Evolutionary conservation across 2,797 vertebrate genomes (phyloP).

Genomic region (Hemibagrus guttatus): DNA sequence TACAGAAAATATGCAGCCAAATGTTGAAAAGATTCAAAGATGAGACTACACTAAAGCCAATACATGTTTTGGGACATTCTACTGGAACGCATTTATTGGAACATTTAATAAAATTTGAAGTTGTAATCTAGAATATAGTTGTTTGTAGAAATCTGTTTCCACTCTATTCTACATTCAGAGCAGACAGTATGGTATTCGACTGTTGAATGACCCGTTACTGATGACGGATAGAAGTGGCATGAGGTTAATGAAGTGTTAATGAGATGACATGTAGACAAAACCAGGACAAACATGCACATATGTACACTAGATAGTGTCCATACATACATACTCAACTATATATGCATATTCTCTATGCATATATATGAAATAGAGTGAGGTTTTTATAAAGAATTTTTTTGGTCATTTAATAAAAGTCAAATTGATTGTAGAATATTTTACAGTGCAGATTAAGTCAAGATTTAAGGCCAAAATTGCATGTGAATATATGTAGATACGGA

Average conservation of each 20-base stretch:
- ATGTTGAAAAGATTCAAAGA: not conserved
- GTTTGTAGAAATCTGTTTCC: conserved; percentile 57
- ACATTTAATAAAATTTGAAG: not conserved
- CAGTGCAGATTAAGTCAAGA: not conserved
- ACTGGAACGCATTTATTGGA: not conserved
- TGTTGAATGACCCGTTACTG: conserved; percentile 63
- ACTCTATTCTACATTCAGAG: conserved; percentile 79
- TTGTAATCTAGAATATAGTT: not conserved
- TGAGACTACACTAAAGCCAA: not conserved
- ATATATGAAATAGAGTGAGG: conserved; percentile 74
- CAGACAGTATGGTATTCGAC: conserved; percentile 72
- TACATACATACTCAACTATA: conserved; percentile 73
- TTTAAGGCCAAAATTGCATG: not conserved
- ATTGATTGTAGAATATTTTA: not conserved
- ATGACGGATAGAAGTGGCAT: not conserved
- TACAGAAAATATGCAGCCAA: not conserved
- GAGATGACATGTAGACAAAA: not conserved
- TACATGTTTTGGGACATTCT: conserved; percentile 13
- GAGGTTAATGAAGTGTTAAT: conserved; percentile 1
- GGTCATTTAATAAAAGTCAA: not conserved
- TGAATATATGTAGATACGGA: not conserved
- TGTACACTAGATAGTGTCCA: conserved; percentile 59
- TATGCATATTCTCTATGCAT: conserved; percentile 75
- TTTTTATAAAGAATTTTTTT: conserved; percentile 17
- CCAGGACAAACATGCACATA: conserved; percentile 47